A percentile compares a stretch with the other conserved stretches of the same genome.
Evolutionary conservation across 2,888 invertebrate genomes (phyloP).

Genomic region (Gymnoscelis rufifasciata): DNA sequence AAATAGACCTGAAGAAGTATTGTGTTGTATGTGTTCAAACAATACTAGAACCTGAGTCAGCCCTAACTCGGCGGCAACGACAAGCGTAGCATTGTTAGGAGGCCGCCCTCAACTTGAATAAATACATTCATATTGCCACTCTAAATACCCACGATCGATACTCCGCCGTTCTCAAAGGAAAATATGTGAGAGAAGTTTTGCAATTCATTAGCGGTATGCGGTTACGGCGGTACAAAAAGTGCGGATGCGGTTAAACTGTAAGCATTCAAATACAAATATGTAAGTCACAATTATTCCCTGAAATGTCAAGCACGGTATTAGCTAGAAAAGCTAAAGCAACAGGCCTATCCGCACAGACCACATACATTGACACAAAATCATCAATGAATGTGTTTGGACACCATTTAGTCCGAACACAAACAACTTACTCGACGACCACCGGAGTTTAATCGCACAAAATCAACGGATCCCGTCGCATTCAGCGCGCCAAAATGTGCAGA

Average conservation of each 20-base stretch:
- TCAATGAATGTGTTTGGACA: slow-evolving; percentile 45
- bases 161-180: slow-evolving; percentile 44
- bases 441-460: slow-evolving; percentile 70
- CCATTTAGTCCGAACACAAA: slow-evolving; percentile 66
- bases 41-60: slow-evolving; percentile 37
- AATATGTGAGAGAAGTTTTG: slow-evolving; percentile 36
- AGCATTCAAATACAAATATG: not conserved
- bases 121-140: slow-evolving; percentile 80
- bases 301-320: no score
- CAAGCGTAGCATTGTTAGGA: slow-evolving; percentile 78
- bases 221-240: not conserved
- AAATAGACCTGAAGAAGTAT: no score
- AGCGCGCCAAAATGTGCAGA: slow-evolving; percentile 70
- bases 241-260: not conserved
- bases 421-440: slow-evolving; percentile 73
- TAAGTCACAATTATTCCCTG: not conserved
- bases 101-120: slow-evolving; percentile 75
- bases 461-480: slow-evolving; percentile 62
- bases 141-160: slow-evolving; percentile 69
- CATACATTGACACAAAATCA: slow-evolving; percentile 34
- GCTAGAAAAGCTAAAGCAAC: slow-evolving; percentile 2
- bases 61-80: slow-evolving; percentile 65
- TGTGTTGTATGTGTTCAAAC: no score
- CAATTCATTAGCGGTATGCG: slow-evolving; percentile 26
- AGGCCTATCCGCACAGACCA: not conserved